A percentile compares a stretch with the other conserved stretches of the same genome.
These are phyloP conservation scores for Misgurnus mizolepis DNA, from an alignment of 2,113 vertebrate genomes.

Conservation along the genomic window DNA sequence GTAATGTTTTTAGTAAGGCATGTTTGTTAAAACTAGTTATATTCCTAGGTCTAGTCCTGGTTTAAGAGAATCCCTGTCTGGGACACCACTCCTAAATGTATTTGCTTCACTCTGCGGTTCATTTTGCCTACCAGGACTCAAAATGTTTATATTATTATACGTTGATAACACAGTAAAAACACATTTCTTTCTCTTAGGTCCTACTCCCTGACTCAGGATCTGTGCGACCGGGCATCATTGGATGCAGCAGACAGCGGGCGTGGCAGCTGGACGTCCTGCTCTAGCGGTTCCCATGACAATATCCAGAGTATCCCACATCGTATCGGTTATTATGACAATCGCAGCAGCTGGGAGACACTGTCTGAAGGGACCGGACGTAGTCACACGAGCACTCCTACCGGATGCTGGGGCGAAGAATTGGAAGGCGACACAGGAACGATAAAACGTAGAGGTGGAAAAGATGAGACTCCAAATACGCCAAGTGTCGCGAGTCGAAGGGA, in stretches of 20 bases:
- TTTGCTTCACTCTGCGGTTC: too few species aligned
- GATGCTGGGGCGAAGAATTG: constrained; percentile 95
- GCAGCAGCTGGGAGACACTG: constrained; percentile 94
- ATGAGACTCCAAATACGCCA: constrained; percentile 76
- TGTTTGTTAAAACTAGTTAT: too few species aligned
- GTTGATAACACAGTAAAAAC: too few species aligned
- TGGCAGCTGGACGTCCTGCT: constrained; percentile 98
- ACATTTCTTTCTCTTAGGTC: constrained; percentile 77
- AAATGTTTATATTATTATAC: too few species aligned
- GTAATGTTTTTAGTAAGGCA: too few species aligned
- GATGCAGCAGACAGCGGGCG: constrained; percentile 97
- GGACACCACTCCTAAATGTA: too few species aligned
- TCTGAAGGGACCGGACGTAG: constrained; percentile 80
- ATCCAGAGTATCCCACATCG: constrained; percentile 97
- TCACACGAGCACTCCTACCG: constrained; percentile 89
- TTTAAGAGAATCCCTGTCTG: too few species aligned
- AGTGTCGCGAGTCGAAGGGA: constrained; percentile 86
- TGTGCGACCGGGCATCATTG: constrained; percentile 93
- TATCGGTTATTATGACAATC: constrained; percentile 89
- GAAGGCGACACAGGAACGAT: constrained; percentile 98
- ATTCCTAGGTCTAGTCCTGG: too few species aligned
- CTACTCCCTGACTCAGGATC: constrained; percentile 94
- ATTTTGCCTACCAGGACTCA: too few species aligned
- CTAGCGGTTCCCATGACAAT: constrained; percentile 96
- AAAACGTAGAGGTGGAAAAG: constrained; percentile 94